Conservation (phyloP, 2,888 invertebrate genomes). For the Pediacus dermestoides region DNA sequence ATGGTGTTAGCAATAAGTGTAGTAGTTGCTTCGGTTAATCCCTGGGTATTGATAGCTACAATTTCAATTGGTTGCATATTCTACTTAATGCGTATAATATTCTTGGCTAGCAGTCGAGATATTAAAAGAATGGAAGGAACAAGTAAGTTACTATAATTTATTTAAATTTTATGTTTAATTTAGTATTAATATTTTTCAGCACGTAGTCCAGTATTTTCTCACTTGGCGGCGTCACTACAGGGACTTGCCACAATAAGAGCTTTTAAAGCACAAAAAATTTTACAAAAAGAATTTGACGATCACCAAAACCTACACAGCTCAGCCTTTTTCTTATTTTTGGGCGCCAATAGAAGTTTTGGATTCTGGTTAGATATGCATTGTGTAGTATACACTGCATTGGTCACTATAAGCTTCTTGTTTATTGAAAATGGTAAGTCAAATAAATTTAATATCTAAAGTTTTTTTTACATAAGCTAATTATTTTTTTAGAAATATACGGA, state of each 20-base stretch:
- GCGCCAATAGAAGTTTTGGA: conserved; percentile 65
- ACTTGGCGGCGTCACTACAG: conserved; percentile 69
- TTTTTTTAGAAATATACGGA: conserved; percentile 41
- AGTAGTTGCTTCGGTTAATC: conserved; percentile 69
- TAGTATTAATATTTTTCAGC: too few relatives aligned
- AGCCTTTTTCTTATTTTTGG: conserved; percentile 65
- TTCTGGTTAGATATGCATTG: conserved; percentile 67
- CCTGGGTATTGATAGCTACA: conserved; percentile 65
- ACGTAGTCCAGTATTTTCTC: conserved; percentile 73
- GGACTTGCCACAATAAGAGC: conserved; percentile 75
- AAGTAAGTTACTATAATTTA: too few relatives aligned
- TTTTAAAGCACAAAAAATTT: conserved; percentile 60
- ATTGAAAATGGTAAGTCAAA: conserved; percentile 52
- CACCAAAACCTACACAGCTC: conserved; percentile 66
- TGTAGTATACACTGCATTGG: conserved; percentile 60
- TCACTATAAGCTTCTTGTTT: conserved; percentile 62
- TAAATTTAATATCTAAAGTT: neutral
- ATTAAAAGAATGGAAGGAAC: conserved; percentile 68
- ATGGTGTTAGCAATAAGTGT: conserved; percentile 67
- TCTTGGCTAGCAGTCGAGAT: conserved; percentile 70
- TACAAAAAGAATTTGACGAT: conserved; percentile 60
- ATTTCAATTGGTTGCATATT: conserved; percentile 63
- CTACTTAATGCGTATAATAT: conserved; percentile 63
- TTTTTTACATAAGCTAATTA: too few relatives aligned
- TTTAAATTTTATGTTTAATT: too few relatives aligned